Evolutionary conservation across 2,113 vertebrate species (phyloP), one percentile per base, ranked within the genome.

Genomic region (Pteruthius melanotis): DNA sequence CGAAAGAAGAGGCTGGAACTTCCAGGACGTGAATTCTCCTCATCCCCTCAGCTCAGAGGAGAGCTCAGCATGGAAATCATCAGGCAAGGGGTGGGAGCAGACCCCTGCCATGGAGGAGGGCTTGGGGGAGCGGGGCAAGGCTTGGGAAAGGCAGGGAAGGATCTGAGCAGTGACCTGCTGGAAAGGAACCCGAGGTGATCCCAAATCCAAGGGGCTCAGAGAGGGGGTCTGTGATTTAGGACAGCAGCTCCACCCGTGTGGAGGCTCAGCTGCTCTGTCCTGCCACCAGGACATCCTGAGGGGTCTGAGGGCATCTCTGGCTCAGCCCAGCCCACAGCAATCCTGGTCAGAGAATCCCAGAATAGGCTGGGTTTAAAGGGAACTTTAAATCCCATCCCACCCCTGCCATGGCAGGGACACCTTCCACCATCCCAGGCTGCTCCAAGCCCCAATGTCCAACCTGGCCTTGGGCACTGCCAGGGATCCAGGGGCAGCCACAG

Each of bases 21-120:
- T 95, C 52, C 93, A 97, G 72, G 92, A 92, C 0, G 13, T 90
- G 90, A 94, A 92, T 94, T 90, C 54, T 90, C 87, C 83, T 80
- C 52, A 19, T 93, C 64, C 76, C 92, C 49, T 28, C 0, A 13
- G 93, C 94, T 90, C 83, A n/a, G 74, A 90, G 60, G 50, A 92
- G 80, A 83, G 68, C 37, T 94, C 30, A 19, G 72, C 10, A 4
- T 12, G 27, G 86, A 92, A 94, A 71, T 81, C 69, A 13, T 65
- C 45, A 64, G 64, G 80, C 68, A 78, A 15, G 0, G 39, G 85
- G 15, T 26, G 50, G 56, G 44, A 92, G 68, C 74, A 90, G 57
- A 39, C 7, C 39, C 30, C 61, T 27, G 7, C 2, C 3, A 3
- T 7, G 61, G 59, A 61, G 53, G 35, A 81, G 65, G 23, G 66